phyloP scores from a whole-genome alignment of 2,888 invertebrate genomes.

The Quadroppia sp. region DNA sequence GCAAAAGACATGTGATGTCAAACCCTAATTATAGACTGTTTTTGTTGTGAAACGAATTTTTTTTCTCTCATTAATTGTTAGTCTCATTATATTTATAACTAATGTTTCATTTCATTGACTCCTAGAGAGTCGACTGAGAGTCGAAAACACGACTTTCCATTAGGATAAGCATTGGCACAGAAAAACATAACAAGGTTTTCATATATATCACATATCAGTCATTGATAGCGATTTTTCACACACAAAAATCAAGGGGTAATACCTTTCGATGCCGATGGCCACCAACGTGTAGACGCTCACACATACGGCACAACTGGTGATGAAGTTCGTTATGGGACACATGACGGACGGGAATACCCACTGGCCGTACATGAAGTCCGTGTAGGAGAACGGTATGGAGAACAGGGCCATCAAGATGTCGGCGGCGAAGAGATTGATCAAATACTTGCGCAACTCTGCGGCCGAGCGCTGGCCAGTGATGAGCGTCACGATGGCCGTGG shows the following conservation, averaged over 20 bases:
- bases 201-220: not conserved
- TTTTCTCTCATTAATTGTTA: too few species aligned
- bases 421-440: slow-evolving; percentile 27
- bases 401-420: slow-evolving; percentile 37
- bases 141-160: too few species aligned
- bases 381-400: slow-evolving; percentile 33
- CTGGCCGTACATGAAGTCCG: slow-evolving; percentile 37
- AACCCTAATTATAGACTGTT: too few species aligned
- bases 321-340: slow-evolving; percentile 36
- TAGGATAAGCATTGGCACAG: too few species aligned
- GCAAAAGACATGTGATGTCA: too few species aligned
- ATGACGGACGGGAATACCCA: slow-evolving; percentile 27
- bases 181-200: too few species aligned
- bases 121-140: too few species aligned
- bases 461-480: not conserved
- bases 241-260: not conserved
- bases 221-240: not conserved
- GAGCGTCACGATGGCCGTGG: not conserved
- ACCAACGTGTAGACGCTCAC: slow-evolving; percentile 39
- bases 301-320: slow-evolving; percentile 27
- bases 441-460: slow-evolving; percentile 24
- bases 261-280: slow-evolving; percentile 39
- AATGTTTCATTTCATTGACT: too few species aligned
- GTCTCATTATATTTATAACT: too few species aligned
- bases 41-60: too few species aligned